A percentile compares a stretch with the other conserved stretches of the same genome.
phyloP scores from a whole-genome alignment of 2,113 vertebrate species.

The Pandion haliaetus region DNA sequence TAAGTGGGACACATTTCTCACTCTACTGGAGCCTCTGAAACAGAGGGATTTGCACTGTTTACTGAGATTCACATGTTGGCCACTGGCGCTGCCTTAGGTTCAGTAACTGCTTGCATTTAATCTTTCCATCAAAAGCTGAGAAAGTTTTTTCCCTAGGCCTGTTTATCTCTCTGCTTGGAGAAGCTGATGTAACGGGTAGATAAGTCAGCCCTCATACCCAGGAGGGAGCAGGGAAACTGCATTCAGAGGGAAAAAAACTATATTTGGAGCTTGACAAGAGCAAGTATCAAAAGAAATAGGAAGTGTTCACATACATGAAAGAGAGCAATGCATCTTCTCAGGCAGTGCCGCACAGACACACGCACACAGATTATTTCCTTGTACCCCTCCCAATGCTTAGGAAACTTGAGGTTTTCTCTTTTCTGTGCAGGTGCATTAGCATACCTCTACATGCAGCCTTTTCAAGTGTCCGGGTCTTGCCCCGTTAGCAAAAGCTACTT shows the following conservation, averaged over 20 bases:
- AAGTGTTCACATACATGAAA: not conserved
- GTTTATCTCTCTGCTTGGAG: not conserved
- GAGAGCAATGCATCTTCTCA: not conserved
- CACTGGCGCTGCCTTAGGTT: not conserved
- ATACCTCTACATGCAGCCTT: not conserved
- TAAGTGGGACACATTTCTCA: not conserved
- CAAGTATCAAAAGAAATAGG: not conserved
- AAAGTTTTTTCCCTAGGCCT: slow-evolving; percentile 1
- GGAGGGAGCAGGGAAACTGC: not conserved
- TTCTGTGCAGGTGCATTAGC: not conserved
- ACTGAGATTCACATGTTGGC: not conserved
- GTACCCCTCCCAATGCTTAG: not conserved
- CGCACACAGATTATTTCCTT: not conserved
- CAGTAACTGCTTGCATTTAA: not conserved
- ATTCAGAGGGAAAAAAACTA: not conserved
- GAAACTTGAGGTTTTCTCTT: not conserved
- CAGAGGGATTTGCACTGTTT: not conserved
- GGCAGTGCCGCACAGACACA: not conserved
- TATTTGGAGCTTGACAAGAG: not conserved
- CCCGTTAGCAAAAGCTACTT: not conserved
- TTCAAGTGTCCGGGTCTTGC: not conserved
- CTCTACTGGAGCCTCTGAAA: not conserved
- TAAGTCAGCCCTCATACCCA: not conserved
- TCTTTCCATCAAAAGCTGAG: slow-evolving; percentile 42
- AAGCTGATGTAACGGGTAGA: not conserved